Conservation (phyloP, 2,797 vertebrate genomes). For the Thamnophis elegans region DNA sequence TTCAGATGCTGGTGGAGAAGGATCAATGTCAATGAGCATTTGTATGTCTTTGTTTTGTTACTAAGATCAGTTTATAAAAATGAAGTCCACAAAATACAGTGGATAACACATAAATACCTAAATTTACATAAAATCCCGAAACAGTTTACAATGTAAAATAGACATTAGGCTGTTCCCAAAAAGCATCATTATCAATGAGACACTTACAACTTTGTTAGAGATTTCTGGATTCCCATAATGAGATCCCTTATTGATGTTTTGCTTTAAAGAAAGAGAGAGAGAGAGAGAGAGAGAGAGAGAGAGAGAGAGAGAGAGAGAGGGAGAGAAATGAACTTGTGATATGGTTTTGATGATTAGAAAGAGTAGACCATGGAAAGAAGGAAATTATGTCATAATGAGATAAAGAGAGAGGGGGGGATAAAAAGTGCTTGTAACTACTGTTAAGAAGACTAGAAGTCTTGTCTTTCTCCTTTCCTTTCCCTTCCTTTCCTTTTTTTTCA, state of each 20-base stretch:
- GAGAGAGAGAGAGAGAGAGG: fast-evolving
- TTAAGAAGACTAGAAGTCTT: not conserved
- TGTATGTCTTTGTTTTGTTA: not conserved
- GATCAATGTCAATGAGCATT: not conserved
- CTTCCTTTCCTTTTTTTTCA: not conserved
- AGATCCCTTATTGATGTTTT: not conserved
- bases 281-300: too few species aligned
- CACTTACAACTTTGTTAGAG: not conserved
- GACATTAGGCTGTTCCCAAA: not conserved
- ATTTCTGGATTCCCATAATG: not conserved
- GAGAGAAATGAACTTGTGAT: not conserved
- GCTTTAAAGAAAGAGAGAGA: too few species aligned
- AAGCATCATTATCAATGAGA: not conserved
- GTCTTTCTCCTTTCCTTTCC: not conserved
- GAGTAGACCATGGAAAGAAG: not conserved
- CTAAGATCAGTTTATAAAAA: not conserved
- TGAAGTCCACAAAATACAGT: not conserved
- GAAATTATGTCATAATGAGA: not conserved
- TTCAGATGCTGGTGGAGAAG: not conserved
- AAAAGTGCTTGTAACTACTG: not conserved
- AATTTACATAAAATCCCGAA: not conserved
- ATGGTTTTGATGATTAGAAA: not conserved
- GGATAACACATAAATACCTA: not conserved
- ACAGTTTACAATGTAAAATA: not conserved
- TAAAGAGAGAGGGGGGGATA: too few species aligned